phyloP scores from a whole-genome alignment of 2,888 invertebrate genomes.

The Anthophora plumipes region DNA sequence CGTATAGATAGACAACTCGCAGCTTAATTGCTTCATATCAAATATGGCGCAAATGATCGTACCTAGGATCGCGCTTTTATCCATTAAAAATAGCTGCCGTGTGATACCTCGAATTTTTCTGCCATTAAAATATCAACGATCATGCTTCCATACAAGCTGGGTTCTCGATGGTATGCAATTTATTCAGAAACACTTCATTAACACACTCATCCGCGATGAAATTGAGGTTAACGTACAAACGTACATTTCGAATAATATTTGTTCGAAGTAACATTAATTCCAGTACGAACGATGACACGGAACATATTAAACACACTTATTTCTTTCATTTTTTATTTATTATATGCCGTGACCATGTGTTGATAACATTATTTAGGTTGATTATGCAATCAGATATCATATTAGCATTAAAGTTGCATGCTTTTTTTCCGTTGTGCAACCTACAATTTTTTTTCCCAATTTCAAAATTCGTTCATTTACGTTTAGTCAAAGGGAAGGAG shows the following conservation, averaged over 20 bases:
- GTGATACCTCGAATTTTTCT: constrained; percentile 72
- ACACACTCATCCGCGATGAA: not conserved
- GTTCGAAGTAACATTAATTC: constrained; percentile 3
- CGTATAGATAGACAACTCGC: not conserved
- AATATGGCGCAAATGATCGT: constrained; percentile 82
- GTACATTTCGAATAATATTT: constrained; percentile 8
- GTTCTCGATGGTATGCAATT: constrained; percentile 79
- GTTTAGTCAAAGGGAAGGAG: constrained; percentile 82
- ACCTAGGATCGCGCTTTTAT: constrained; percentile 74
- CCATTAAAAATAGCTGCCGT: constrained; percentile 72
- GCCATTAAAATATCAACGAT: constrained; percentile 77
- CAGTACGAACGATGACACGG: not conserved
- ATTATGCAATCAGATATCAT: constrained; percentile 70
- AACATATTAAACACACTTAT: not conserved
- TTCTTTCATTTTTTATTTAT: not conserved
- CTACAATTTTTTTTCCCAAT: not conserved
- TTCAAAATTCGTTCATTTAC: not conserved
- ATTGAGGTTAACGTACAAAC: constrained; percentile 73
- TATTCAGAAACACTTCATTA: constrained; percentile 49
- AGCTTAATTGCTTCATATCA: constrained; percentile 37
- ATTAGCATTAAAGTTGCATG: not conserved
- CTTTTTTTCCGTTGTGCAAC: not conserved
- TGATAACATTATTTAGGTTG: constrained; percentile 18
- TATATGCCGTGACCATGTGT: not conserved
- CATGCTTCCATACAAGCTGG: constrained; percentile 82